Conservation (phyloP, 23 tunicate species). For the Trididemnum clinides region DNA sequence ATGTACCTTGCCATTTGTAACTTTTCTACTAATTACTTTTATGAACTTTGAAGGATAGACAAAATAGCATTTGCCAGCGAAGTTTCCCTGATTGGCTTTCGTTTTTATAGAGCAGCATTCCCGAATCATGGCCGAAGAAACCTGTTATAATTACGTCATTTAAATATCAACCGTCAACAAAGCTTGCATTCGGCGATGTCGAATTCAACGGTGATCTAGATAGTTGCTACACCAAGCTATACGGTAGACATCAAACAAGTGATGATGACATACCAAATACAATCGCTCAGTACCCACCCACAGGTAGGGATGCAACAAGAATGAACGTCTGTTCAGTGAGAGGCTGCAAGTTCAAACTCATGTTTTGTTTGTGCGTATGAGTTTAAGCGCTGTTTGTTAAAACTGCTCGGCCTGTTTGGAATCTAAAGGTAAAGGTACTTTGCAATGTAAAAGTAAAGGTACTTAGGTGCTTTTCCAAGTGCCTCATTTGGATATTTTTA, state of each 20-base stretch:
- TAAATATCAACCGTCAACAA: constrained; percentile 1
- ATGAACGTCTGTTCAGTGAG: too few species aligned
- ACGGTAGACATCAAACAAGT: background rate
- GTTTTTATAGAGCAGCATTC: constrained; percentile 54
- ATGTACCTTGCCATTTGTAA: background rate
- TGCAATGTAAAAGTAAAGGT: too few species aligned
- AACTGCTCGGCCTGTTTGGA: too few species aligned
- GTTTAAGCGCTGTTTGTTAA: too few species aligned
- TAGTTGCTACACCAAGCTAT: constrained; percentile 45
- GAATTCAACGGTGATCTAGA: constrained; percentile 51
- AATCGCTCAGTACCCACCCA: constrained; percentile 52
- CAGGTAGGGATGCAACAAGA: constrained; percentile 51
- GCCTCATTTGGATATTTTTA: too few species aligned
- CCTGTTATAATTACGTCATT: constrained; percentile 67
- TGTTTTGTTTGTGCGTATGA: too few species aligned
- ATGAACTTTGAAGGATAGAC: background rate
- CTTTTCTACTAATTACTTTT: background rate
- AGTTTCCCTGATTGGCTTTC: too few species aligned
- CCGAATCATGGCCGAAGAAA: constrained; percentile 71
- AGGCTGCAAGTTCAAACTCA: too few species aligned
- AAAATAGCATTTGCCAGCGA: too few species aligned
- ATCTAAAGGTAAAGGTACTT: too few species aligned
- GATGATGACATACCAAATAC: constrained; percentile 52
- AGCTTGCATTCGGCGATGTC: constrained; percentile 38
- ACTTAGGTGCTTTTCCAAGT: too few species aligned